Base-by-base conservation (phyloP, 2,888 invertebrate species). In the Acleris holmiana region DNA sequence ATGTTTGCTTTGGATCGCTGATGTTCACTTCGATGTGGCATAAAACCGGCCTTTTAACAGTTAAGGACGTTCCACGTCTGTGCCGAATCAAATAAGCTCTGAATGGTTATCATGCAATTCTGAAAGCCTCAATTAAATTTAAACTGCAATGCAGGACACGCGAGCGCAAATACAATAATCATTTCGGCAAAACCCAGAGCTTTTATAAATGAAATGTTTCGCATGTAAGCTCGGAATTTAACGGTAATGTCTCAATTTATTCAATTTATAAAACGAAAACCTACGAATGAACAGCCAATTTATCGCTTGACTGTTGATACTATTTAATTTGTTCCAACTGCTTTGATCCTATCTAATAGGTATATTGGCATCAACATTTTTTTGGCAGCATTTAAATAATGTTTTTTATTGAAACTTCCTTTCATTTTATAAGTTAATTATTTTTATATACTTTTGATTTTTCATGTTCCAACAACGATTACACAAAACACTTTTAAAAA, bases 211-310 rank as follows among this genome's bases (percentile, higher is more conserved):
- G 18, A 65, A 65, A 50, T 25, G 17, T 29, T 64, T 47, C 41
- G 19, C n/a, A 19, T 51, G 57, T 46, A 35, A 35, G 54, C 48
- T 41, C n/a, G 59, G 50, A 54, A 65, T 72, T 67, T 59, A 60
- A 40, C 61, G 56, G 73, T 72, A 69, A 71, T 72, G 70, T 66
- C 21, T 23, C 44, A 71, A 69, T 67, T 69, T 58, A 68, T 69
- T 68, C 60, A 69, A 75, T 72, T 70, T 74, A 56, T 54, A 47
- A 64, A 62, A 35, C 53, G 49, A 64, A 74, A 71, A 68, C 61
- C 44, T 57, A 53, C 47, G 66, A 69, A 40, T 61, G 65, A 60
- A 62, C 41, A 58, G 63, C 61, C 29, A 67, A 67, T 61, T 44
- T 49, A 63, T 68, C 69, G 41, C 54, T 47, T 6, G 13, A 35